Evolutionary conservation across 1,140 invertebrate genomes (phyloP).

Genomic region (Choristoneura fumiferana): DNA sequence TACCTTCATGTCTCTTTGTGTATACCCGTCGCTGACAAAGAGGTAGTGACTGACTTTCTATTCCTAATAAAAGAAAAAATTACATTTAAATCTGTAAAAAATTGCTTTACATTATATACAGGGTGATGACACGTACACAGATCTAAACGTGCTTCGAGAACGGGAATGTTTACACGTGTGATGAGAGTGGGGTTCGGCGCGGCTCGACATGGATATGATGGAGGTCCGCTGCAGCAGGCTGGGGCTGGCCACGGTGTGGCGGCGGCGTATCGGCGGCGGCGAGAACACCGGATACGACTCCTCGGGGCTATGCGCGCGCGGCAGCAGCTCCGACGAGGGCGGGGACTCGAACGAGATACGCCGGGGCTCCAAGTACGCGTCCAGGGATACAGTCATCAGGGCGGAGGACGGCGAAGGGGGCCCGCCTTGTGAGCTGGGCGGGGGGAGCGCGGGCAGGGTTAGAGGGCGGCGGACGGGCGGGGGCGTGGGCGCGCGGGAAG

Average conservation of each 20-base stretch:
- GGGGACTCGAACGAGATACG: conserved; percentile 88
- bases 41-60: conserved; percentile 51
- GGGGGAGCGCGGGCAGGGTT: conserved; percentile 80
- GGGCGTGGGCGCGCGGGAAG: conserved; percentile 30
- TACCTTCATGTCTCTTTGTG: conserved; percentile 67
- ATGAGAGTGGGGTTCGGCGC: conserved; percentile 84
- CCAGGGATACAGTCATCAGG: conserved; percentile 88
- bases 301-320: conserved; percentile 83
- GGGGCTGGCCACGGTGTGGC: conserved; percentile 66
- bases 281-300: conserved; percentile 92
- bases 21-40: conserved; percentile 40
- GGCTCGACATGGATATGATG: conserved; percentile 84
- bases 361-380: conserved; percentile 90
- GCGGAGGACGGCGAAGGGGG: conserved; percentile 91
- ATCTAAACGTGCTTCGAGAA: neutral
- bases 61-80: conserved; percentile 41
- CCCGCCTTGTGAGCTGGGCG: conserved; percentile 77
- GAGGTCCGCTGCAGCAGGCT: conserved; percentile 81
- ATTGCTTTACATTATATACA: conserved; percentile 71
- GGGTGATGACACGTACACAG: conserved; percentile 29
- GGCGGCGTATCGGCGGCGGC: conserved; percentile 82
- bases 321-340: conserved; percentile 84
- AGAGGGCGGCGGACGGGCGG: conserved; percentile 52
- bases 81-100: conserved; percentile 28
- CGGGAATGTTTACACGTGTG: conserved; percentile 86